A percentile compares a stretch with the other conserved stretches of the same genome.
These are phyloP conservation scores for Malurus melanocephalus DNA, from an alignment of 2,113 vertebrate genomes.

Conservation along the genomic window DNA sequence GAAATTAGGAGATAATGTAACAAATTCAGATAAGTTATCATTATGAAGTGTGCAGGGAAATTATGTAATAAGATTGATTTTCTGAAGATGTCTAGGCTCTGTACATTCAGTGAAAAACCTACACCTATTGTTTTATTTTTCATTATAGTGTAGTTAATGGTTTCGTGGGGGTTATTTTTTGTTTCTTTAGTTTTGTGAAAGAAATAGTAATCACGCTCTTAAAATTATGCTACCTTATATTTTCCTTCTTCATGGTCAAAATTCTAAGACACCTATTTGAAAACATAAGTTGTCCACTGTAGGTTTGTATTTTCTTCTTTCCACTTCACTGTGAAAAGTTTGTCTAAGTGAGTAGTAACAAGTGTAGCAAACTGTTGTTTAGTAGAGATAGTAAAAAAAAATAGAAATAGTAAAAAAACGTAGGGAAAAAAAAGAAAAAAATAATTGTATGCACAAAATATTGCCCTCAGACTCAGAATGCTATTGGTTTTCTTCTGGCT, in stretches of 20 bases:
- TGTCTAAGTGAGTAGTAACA: neutral
- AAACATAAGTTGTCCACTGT: neutral
- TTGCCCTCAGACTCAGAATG: neutral
- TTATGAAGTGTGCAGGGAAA: neutral
- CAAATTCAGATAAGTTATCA: neutral
- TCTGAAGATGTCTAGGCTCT: neutral
- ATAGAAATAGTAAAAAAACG: conserved; percentile 4
- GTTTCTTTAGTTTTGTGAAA: neutral
- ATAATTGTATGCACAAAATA: neutral
- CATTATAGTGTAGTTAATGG: neutral
- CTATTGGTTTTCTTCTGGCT: neutral
- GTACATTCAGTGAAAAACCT: neutral
- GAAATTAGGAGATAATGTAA: conserved; percentile 46
- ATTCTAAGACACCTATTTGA: neutral
- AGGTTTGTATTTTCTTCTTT: neutral
- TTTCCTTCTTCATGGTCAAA: neutral
- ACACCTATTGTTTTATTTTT: neutral
- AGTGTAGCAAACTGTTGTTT: neutral
- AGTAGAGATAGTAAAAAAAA: neutral
- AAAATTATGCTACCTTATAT: neutral
- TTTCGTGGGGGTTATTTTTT: neutral
- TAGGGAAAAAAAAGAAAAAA: neutral
- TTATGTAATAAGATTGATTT: neutral
- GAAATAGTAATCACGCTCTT: neutral
- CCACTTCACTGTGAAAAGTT: neutral